Conservation (phyloP, 2,113 vertebrate species). For the Ammodytes dubius region DNA sequence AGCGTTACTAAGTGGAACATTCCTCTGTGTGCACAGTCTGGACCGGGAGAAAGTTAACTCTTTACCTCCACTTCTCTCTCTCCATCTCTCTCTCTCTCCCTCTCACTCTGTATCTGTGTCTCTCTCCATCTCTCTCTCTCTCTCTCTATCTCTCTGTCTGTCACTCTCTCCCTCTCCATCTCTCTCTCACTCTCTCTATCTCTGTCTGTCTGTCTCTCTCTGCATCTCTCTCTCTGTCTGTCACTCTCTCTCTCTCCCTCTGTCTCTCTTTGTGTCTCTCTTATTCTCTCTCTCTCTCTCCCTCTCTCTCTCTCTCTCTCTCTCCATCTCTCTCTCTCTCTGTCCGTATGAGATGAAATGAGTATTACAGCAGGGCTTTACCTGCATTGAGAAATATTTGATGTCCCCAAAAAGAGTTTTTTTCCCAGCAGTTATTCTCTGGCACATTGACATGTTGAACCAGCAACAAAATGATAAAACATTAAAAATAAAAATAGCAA, state of each 20-base stretch:
- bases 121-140: slow-evolving; percentile 26
- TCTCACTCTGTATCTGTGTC: neutral
- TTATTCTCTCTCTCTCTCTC: slow-evolving; percentile 29
- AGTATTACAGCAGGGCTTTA: no score
- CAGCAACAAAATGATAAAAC: no score
- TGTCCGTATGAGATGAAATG: no score
- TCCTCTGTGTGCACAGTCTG: slow-evolving; percentile 30
- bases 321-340: neutral
- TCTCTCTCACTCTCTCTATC: neutral
- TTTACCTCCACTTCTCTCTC: slow-evolving; percentile 31
- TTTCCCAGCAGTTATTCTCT: no score
- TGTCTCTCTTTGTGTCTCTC: slow-evolving; percentile 26
- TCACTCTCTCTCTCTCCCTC: no score
- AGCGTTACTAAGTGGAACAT: slow-evolving; percentile 46
- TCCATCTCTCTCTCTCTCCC: no score
- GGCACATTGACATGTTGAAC: no score
- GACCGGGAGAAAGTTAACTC: slow-evolving; percentile 25
- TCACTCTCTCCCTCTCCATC: neutral
- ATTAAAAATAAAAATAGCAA: no score
- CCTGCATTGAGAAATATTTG: no score
- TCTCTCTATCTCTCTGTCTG: neutral
- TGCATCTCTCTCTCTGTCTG: slow-evolving; percentile 20
- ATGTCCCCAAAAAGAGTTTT: no score
- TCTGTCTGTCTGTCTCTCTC: no score
- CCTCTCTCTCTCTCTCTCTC: neutral